These are phyloP conservation scores for Anastrepha obliqua DNA, from an alignment of 1,140 invertebrate species.

Conservation along the genomic window DNA sequence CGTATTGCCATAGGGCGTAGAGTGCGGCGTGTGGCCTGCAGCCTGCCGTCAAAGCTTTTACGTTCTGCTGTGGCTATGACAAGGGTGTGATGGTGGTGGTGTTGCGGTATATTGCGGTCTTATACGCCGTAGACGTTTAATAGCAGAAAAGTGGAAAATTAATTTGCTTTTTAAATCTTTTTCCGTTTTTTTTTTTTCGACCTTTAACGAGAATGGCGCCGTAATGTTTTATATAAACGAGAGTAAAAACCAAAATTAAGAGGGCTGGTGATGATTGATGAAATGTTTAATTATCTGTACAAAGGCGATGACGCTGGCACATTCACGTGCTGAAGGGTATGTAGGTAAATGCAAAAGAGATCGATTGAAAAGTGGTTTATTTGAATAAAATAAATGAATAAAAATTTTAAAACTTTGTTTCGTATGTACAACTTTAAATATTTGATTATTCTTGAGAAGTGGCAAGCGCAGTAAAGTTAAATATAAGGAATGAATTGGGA, in stretches of 20 bases:
- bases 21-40: not conserved
- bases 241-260: not conserved
- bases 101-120: not conserved
- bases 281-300: constrained; percentile 27
- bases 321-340: not conserved
- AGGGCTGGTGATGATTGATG: not conserved
- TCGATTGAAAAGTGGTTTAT: not conserved
- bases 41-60: not conserved
- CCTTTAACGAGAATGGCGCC: not conserved
- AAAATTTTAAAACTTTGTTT: no score
- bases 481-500: no score
- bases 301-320: not conserved
- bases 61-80: not conserved
- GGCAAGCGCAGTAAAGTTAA: no score
- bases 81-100: not conserved
- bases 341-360: not conserved
- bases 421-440: no score
- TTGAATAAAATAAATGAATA: not conserved
- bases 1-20: not conserved
- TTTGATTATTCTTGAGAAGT: no score
- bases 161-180: constrained; percentile 1
- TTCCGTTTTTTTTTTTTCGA: not conserved
- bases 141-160: constrained; percentile 43
- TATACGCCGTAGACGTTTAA: not conserved
- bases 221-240: constrained; percentile 1